phyloP scores from a whole-genome alignment of 2,113 vertebrate species.

The Okapia johnstoni region DNA sequence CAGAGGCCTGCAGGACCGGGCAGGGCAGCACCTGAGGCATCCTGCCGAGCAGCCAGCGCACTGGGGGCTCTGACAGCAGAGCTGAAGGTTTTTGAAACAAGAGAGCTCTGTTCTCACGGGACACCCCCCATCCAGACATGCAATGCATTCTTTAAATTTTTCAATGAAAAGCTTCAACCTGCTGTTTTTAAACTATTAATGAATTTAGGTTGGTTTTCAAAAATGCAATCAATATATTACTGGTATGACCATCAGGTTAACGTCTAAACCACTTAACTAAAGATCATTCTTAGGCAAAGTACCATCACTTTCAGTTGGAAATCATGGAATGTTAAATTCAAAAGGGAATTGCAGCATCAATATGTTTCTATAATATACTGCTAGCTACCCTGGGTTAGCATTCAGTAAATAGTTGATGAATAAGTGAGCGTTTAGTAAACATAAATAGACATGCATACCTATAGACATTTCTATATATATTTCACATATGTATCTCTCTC shows the following conservation, averaged over 20 bases:
- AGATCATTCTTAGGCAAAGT: not conserved
- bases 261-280: not conserved
- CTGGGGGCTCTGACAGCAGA: rapidly evolving
- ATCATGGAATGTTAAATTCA: not conserved
- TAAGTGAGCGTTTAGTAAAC: not conserved
- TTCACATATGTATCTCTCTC: not conserved
- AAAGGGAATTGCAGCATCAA: rapidly evolving
- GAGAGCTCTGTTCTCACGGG: not conserved
- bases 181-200: not conserved
- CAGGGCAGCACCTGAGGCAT: rapidly evolving
- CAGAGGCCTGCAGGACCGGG: rapidly evolving
- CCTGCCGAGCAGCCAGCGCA: rapidly evolving
- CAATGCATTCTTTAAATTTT: rapidly evolving
- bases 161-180: not conserved
- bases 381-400: too few species aligned
- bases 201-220: not conserved
- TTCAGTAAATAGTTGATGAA: not conserved
- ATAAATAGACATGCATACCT: not conserved
- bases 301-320: not conserved
- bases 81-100: rapidly evolving
- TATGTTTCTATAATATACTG: not conserved
- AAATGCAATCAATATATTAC: rapidly evolving
- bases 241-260: rapidly evolving
- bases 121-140: not conserved
- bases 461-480: not conserved